Conservation (phyloP, 2,113 vertebrate species). For the Tricholaema leucomelas region DNA sequence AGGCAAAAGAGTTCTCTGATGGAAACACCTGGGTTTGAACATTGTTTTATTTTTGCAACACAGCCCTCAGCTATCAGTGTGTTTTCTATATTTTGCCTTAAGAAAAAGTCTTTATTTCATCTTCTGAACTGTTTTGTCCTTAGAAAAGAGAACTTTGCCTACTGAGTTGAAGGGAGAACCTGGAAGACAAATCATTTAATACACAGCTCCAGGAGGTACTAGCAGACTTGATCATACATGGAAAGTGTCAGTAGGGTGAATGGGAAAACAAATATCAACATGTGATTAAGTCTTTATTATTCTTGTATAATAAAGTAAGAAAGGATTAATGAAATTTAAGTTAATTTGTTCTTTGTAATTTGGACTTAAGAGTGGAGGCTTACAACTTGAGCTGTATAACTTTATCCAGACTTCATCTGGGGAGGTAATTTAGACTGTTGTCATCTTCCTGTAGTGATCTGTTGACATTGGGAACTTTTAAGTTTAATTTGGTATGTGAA, state of each 20-base stretch:
- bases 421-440: background rate
- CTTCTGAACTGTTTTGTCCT: background rate
- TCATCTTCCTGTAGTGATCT: background rate
- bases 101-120: slow-evolving; percentile 6
- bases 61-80: background rate
- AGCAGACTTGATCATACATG: background rate
- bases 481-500: background rate
- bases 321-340: background rate
- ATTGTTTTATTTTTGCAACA: background rate
- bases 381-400: rapidly evolving
- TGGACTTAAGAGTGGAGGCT: background rate
- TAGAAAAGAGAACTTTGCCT: background rate
- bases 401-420: background rate
- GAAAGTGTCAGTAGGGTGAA: background rate
- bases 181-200: slow-evolving; percentile 18
- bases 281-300: background rate
- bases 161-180: background rate
- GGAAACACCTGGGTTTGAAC: background rate
- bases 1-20: background rate
- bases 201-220: background rate
- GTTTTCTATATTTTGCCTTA: background rate
- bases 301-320: background rate
- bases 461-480: background rate
- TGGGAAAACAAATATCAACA: background rate
- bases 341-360: background rate